These are phyloP conservation scores for Lytechinus variegatus DNA, from an alignment of 35 echinoderm and acorn worm species.

Conservation along the genomic window DNA sequence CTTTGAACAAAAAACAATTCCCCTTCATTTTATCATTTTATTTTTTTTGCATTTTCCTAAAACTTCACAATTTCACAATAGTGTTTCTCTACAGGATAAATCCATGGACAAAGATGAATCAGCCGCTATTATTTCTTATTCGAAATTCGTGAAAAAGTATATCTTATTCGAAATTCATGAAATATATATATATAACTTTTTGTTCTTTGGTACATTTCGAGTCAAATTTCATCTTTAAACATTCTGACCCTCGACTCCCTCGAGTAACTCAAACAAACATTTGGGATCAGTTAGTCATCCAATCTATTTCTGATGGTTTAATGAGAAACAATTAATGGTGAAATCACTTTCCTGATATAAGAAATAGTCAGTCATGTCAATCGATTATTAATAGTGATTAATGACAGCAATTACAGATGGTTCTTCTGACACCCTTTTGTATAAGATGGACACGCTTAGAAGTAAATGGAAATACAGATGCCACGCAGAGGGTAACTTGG, in stretches of 20 bases:
- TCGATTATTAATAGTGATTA: background rate
- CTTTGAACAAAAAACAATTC: too few species aligned
- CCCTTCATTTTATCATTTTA: too few species aligned
- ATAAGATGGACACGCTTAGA: background rate
- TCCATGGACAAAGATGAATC: background rate
- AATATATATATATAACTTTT: background rate
- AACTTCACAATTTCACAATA: too few species aligned
- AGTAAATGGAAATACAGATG: background rate
- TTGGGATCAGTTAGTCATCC: background rate
- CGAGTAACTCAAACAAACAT: background rate
- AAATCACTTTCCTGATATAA: background rate
- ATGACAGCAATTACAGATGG: background rate
- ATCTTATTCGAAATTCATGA: background rate
- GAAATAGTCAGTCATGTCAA: background rate
- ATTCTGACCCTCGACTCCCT: background rate
- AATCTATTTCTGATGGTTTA: background rate
- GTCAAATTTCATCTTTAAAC: background rate
- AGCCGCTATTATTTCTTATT: background rate
- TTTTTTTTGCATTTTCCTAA: too few species aligned
- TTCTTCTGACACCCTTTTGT: background rate
- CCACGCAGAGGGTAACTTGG: background rate
- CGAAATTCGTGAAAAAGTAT: background rate
- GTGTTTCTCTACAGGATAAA: too few species aligned
- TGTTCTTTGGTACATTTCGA: background rate
- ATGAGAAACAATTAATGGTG: constrained; percentile 6